phyloP scores from a whole-genome alignment of 2,888 invertebrate species.

The Bhutanitis thaidina region DNA sequence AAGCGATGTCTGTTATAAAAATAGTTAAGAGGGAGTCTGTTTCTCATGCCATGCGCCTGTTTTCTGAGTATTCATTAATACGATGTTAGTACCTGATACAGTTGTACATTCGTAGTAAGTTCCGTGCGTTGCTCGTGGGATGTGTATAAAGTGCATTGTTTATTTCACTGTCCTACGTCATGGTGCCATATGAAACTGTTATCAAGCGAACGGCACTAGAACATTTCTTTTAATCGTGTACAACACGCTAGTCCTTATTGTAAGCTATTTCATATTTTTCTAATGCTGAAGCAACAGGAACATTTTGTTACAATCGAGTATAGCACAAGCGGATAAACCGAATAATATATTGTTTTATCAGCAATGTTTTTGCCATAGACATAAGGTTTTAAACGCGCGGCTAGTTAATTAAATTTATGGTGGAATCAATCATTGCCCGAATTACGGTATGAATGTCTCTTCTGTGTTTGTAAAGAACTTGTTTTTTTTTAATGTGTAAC shows the following conservation, averaged over 20 bases:
- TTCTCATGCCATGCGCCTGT: conserved; percentile 53
- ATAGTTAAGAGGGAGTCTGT: conserved; percentile 5
- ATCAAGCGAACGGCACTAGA: conserved; percentile 19
- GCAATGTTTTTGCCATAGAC: not conserved
- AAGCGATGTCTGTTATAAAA: conserved; percentile 1
- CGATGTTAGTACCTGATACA: conserved; percentile 12
- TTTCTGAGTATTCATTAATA: conserved; percentile 39
- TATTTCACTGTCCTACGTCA: not conserved
- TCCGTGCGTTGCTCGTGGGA: not conserved
- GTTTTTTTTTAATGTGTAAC: too few species aligned
- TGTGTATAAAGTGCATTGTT: conserved; percentile 1
- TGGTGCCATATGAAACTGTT: conserved; percentile 18
- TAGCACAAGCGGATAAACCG: conserved; percentile 28
- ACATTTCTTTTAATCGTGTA: conserved; percentile 17
- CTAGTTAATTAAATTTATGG: not conserved
- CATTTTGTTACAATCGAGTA: too few species aligned
- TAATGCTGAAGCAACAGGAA: not conserved
- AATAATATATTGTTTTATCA: conserved; percentile 5
- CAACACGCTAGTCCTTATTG: conserved; percentile 21
- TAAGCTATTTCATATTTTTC: conserved; percentile 21
- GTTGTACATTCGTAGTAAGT: conserved; percentile 15
- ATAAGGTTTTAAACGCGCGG: conserved; percentile 6
- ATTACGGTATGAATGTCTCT: not conserved
- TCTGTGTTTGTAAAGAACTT: too few species aligned
- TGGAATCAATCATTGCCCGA: not conserved